Conservation (phyloP, 2,113 vertebrate species). For the Rafetus swinhoei region DNA sequence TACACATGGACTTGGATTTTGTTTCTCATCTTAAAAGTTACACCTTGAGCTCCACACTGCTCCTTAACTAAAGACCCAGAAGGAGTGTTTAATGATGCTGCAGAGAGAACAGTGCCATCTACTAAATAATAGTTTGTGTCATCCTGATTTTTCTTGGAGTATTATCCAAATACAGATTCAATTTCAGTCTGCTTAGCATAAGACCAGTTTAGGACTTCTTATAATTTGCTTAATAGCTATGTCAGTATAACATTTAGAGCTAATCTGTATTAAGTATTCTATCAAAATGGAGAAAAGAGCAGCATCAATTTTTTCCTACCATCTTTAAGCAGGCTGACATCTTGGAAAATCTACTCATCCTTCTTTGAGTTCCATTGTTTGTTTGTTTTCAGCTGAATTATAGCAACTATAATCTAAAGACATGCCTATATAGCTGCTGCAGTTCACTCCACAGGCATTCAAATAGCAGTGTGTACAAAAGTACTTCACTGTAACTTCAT, state of each 20-base stretch:
- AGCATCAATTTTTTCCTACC: background rate
- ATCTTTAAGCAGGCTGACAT: background rate
- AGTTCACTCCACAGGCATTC: background rate
- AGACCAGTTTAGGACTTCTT: background rate
- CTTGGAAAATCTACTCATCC: background rate
- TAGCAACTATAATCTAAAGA: background rate
- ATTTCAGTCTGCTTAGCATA: conserved; percentile 32
- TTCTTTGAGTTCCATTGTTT: background rate
- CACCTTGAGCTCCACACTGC: background rate
- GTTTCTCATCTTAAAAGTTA: background rate
- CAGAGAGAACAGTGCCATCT: background rate
- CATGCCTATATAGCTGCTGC: fast-evolving
- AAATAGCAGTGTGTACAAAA: background rate
- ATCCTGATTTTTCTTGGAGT: background rate
- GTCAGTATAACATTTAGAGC: background rate
- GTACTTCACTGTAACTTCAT: background rate
- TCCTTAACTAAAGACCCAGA: background rate
- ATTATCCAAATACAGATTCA: background rate
- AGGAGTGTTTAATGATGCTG: background rate
- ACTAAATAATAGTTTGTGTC: background rate
- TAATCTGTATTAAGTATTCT: background rate
- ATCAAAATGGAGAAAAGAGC: background rate
- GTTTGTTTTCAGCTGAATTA: background rate
- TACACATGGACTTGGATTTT: background rate
- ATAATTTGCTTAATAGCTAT: background rate